phyloP scores from a whole-genome alignment of 2,797 vertebrate species.

The Pampus argenteus region DNA sequence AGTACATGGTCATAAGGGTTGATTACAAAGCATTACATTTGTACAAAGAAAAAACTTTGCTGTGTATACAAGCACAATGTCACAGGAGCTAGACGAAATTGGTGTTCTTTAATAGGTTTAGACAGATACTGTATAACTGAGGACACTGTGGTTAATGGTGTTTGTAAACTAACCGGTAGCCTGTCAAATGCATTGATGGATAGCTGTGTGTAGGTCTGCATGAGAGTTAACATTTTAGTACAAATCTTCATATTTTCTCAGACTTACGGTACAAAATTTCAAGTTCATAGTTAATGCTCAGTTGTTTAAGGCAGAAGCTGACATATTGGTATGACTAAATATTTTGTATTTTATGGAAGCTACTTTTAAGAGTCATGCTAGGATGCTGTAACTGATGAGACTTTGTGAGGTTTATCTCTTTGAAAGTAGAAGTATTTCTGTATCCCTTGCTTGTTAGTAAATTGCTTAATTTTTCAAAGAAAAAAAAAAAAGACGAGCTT shows the following conservation, averaged over 20 bases:
- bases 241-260: constrained; percentile 70
- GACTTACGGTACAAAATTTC: constrained; percentile 60
- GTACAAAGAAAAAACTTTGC: constrained; percentile 70
- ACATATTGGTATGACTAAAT: constrained; percentile 68
- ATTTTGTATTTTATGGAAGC: constrained; percentile 79
- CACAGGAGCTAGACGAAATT: constrained; percentile 69
- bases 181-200: constrained; percentile 77
- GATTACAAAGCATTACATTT: constrained; percentile 45
- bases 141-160: constrained; percentile 69
- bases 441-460: constrained; percentile 82
- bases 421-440: constrained; percentile 78
- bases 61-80: constrained; percentile 79
- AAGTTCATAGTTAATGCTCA: constrained; percentile 59
- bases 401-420: constrained; percentile 78
- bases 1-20: constrained; percentile 13
- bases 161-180: constrained; percentile 79
- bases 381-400: constrained; percentile 66
- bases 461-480: constrained; percentile 66
- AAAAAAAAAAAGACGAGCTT: constrained; percentile 65
- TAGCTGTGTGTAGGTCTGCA: constrained; percentile 83
- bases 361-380: constrained; percentile 74
- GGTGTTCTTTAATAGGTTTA: constrained; percentile 71
- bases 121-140: constrained; percentile 65
- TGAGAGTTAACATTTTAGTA: constrained; percentile 79
- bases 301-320: constrained; percentile 67